Evolutionary conservation across 2,113 vertebrate genomes (phyloP).

Genomic region (Oostethus manadensis): DNA sequence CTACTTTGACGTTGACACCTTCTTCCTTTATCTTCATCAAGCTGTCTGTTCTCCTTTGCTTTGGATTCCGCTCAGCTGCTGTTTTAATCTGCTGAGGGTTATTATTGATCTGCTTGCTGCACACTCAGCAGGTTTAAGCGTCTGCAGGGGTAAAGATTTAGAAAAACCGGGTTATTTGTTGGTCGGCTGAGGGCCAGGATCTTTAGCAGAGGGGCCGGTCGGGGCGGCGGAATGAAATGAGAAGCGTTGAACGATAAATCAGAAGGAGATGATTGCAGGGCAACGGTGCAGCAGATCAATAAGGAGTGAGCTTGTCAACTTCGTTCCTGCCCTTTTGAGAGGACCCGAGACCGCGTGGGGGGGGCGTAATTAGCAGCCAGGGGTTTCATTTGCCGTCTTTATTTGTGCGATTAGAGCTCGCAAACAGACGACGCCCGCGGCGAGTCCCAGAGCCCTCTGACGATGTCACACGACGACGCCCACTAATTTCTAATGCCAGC

Average conservation of each 20-base stretch:
- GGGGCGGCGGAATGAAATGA: background rate
- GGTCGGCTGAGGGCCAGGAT: background rate
- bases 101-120: conserved; percentile 12
- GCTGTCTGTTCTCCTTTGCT: background rate
- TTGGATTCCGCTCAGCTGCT: conserved; percentile 13
- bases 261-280: conserved; percentile 9
- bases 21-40: background rate
- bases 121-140: conserved; percentile 6
- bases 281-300: conserved; percentile 12
- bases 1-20: background rate
- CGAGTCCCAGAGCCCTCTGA: too few species aligned
- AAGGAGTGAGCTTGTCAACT: conserved; percentile 20
- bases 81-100: conserved; percentile 19
- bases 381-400: background rate
- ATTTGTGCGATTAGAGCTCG: background rate
- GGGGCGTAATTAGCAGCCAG: conserved; percentile 5
- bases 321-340: conserved; percentile 38
- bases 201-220: conserved; percentile 4
- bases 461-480: too few species aligned
- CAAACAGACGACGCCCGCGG: background rate
- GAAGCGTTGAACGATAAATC: conserved; percentile 9
- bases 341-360: conserved; percentile 18
- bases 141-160: background rate
- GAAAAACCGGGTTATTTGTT: conserved; percentile 16
- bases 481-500: too few species aligned